phyloP scores from a whole-genome alignment of 2,113 vertebrate species.

The Myotis lucifugus region DNA sequence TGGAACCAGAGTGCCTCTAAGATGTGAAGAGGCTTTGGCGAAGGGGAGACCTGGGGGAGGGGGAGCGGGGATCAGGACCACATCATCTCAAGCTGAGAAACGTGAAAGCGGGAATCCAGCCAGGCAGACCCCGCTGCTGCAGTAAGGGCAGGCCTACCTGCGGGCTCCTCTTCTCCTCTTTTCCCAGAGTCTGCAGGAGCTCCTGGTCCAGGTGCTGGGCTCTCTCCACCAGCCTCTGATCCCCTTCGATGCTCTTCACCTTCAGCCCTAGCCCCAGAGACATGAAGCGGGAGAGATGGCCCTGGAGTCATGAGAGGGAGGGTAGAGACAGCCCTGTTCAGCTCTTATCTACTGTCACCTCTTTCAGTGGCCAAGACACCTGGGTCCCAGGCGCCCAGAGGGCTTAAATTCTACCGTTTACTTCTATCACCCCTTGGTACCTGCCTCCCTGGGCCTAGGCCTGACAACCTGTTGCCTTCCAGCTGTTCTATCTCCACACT shows the following conservation, averaged over 20 bases:
- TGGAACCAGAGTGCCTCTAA: background rate
- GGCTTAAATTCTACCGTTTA: background rate
- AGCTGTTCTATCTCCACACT: background rate
- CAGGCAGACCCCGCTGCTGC: background rate
- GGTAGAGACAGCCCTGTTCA: background rate
- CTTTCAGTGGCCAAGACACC: background rate
- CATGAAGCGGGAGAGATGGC: constrained; percentile 93
- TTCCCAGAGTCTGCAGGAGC: constrained; percentile 85
- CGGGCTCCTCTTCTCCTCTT: constrained; percentile 73
- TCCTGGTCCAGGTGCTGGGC: constrained; percentile 89
- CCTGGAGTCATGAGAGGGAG: constrained; percentile 80
- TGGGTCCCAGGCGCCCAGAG: background rate
- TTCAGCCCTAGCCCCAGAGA: constrained; percentile 90
- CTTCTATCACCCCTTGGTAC: background rate
- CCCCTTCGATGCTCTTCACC: constrained; percentile 91
- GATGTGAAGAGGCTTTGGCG: background rate
- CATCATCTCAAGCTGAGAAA: background rate
- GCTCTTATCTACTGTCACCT: background rate
- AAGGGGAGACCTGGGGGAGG: constrained; percentile 63
- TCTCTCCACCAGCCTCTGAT: constrained; percentile 84
- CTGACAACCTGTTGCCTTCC: background rate
- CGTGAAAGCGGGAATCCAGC: background rate
- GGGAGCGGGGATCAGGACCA: background rate
- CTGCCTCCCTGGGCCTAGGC: background rate
- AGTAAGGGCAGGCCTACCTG: constrained; percentile 53